Evolutionary conservation across 1,140 invertebrate genomes (phyloP).

Genomic region (Oppia nitens): DNA sequence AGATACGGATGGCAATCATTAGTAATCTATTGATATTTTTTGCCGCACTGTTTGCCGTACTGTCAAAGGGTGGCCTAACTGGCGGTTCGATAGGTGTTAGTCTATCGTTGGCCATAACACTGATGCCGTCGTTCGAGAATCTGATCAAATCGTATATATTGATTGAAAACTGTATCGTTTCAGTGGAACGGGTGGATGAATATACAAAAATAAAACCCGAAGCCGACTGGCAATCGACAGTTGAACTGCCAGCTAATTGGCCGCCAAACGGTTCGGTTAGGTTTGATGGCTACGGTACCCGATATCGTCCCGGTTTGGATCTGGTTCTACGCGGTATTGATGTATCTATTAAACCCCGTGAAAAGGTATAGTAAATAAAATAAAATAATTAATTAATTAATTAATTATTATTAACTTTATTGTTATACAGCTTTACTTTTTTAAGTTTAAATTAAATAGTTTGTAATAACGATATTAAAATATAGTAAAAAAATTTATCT

Average conservation of each 20-base stretch:
- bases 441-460: too few relatives aligned
- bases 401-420: background rate
- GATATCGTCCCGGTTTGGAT: slow-evolving; percentile 24
- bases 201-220: slow-evolving; percentile 30
- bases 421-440: too few relatives aligned
- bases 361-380: too few relatives aligned
- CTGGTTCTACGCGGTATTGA: slow-evolving; percentile 28
- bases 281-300: slow-evolving; percentile 25
- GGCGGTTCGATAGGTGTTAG: background rate
- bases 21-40: slow-evolving; percentile 53
- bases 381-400: too few relatives aligned
- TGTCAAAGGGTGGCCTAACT: slow-evolving; percentile 39
- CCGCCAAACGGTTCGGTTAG: slow-evolving; percentile 25
- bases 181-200: slow-evolving; percentile 43
- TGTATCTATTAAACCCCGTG: slow-evolving; percentile 48
- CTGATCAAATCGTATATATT: slow-evolving; percentile 41
- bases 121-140: slow-evolving; percentile 39
- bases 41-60: slow-evolving; percentile 67
- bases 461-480: too few relatives aligned
- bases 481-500: too few relatives aligned
- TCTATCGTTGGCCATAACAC: slow-evolving; percentile 20
- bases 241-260: slow-evolving; percentile 21
- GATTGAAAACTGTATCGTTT: slow-evolving; percentile 45
- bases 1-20: slow-evolving; percentile 35
- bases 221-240: slow-evolving; percentile 31